Percentiles rank a stretch among this genome's conserved stretches.
Evolutionary conservation across 2,797 vertebrate genomes (phyloP).

Genomic region (Psittacula echo): DNA sequence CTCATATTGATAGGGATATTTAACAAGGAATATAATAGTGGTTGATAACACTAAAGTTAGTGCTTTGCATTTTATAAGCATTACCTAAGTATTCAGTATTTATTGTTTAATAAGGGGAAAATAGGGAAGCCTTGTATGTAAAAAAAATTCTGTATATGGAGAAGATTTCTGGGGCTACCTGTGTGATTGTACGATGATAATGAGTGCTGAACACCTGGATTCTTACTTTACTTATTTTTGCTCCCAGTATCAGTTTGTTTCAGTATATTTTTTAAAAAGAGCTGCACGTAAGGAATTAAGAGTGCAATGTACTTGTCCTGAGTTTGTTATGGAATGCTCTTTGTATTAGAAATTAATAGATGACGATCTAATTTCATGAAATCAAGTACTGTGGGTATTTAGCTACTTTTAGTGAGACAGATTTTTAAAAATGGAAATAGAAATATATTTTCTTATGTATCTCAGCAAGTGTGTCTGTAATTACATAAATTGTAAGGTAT

Average conservation of each 20-base stretch:
- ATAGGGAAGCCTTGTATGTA: neutral
- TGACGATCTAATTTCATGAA: neutral
- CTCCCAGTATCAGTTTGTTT: neutral
- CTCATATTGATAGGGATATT: neutral
- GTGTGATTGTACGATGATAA: neutral
- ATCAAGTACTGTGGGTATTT: neutral
- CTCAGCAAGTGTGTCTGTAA: neutral
- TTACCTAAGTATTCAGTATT: neutral
- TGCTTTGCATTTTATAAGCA: neutral
- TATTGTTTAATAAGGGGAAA: neutral
- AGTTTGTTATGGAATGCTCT: neutral
- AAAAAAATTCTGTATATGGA: neutral
- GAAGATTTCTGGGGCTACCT: neutral
- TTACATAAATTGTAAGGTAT: neutral
- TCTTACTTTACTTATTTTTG: neutral
- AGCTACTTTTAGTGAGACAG: neutral
- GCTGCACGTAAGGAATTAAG: neutral
- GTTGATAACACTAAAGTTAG: neutral
- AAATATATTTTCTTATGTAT: neutral
- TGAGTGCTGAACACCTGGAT: neutral
- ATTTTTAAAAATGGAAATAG: neutral
- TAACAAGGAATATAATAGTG: neutral
- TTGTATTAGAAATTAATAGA: neutral
- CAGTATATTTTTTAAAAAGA: neutral
- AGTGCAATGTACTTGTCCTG: neutral